Evolutionary conservation across 2,888 invertebrate genomes (phyloP).

Genomic region (Perithous albicinctus): DNA sequence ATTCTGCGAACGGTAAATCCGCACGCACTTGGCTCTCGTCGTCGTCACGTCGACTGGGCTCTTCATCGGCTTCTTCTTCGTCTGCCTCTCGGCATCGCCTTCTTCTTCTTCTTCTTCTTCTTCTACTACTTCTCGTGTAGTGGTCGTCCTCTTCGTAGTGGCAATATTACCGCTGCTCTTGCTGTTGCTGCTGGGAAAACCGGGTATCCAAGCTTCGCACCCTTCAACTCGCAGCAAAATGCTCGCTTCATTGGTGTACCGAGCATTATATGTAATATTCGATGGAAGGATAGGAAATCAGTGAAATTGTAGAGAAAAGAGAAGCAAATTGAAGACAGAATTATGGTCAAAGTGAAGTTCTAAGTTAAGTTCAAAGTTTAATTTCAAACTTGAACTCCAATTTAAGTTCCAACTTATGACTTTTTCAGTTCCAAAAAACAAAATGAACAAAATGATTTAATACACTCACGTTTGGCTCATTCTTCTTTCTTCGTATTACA

Average conservation of each 20-base stretch:
- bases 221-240: slow-evolving; percentile 37
- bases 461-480: background rate
- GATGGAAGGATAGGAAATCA: background rate
- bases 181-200: slow-evolving; percentile 59
- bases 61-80: slow-evolving; percentile 52
- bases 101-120: slow-evolving; percentile 34
- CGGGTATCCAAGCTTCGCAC: slow-evolving; percentile 49
- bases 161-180: slow-evolving; percentile 60
- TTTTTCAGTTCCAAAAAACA: too few species aligned
- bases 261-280: background rate
- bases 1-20: slow-evolving; percentile 70
- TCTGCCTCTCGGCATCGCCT: slow-evolving; percentile 40
- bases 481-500: slow-evolving; percentile 31
- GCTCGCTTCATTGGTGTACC: background rate
- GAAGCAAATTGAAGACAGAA: background rate
- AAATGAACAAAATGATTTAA: too few species aligned
- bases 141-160: slow-evolving; percentile 18
- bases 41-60: slow-evolving; percentile 57
- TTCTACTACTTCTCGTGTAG: slow-evolving; percentile 1
- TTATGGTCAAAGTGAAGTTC: background rate
- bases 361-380: too few species aligned
- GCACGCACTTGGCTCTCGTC: slow-evolving; percentile 67
- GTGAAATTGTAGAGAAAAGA: background rate
- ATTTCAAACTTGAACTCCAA: too few species aligned
- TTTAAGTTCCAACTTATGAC: too few species aligned